These are phyloP conservation scores for Aulostomus chinensis DNA, from an alignment of 2,797 vertebrate genomes.

Conservation along the genomic window DNA sequence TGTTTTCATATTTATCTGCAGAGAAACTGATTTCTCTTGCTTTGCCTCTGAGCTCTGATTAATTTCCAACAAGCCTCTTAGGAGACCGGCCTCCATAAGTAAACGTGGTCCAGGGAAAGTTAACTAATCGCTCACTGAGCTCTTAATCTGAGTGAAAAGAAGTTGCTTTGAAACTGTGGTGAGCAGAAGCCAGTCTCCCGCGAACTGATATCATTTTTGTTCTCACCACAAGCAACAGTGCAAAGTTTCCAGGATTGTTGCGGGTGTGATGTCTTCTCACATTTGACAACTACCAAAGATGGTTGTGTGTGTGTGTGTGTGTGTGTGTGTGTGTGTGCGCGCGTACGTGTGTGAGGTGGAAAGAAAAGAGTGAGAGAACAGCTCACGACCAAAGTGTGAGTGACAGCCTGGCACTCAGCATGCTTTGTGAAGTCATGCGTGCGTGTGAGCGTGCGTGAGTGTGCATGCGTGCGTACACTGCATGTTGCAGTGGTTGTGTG, in stretches of 20 bases:
- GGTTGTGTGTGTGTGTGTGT: conserved; percentile 19
- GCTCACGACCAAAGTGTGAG: conserved; percentile 46
- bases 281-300: conserved; percentile 32
- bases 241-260: conserved; percentile 30
- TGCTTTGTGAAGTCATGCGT: conserved; percentile 58
- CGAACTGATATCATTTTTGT: conserved; percentile 14
- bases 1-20: conserved; percentile 36
- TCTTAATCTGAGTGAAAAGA: conserved; percentile 53
- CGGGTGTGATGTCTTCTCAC: too few relatives aligned
- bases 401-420: conserved; percentile 61
- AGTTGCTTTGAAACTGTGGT: conserved; percentile 31
- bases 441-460: conserved; percentile 20
- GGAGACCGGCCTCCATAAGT: conserved; percentile 35
- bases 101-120: conserved; percentile 41
- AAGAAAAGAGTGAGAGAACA: conserved; percentile 7
- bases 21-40: conserved; percentile 39
- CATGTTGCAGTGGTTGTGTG: conserved; percentile 3
- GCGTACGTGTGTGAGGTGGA: conserved; percentile 7
- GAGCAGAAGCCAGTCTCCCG: conserved; percentile 14
- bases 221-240: conserved; percentile 26
- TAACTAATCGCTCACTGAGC: conserved; percentile 26
- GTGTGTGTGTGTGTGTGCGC: conserved; percentile 2
- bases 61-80: conserved; percentile 54
- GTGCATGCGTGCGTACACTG: too few relatives aligned
- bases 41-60: conserved; percentile 47